Conservation (phyloP, 1,140 invertebrate species). For the Liolophura sinensis region DNA sequence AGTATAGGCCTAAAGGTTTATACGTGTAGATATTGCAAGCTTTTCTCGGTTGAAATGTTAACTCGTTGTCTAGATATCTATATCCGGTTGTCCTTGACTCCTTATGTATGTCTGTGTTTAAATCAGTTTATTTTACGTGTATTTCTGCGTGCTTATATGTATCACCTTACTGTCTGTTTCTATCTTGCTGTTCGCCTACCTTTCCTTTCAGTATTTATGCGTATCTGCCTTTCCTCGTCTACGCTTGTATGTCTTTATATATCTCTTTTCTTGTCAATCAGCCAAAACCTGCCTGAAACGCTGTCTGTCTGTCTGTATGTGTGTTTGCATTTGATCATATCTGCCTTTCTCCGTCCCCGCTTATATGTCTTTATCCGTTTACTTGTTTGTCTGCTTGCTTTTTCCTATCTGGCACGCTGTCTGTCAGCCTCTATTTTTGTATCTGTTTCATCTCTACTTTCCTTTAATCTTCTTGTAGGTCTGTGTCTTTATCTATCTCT, state of each 20-base stretch:
- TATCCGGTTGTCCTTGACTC: too few species aligned
- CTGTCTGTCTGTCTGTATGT: slow-evolving; percentile 5
- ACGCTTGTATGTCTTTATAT: not conserved
- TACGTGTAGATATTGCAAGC: too few species aligned
- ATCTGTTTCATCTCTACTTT: slow-evolving; percentile 7
- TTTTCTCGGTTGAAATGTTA: too few species aligned
- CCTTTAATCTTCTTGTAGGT: slow-evolving; percentile 6
- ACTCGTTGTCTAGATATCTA: too few species aligned
- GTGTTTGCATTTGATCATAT: slow-evolving; percentile 5
- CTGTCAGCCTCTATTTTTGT: slow-evolving; percentile 6
- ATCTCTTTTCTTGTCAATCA: not conserved
- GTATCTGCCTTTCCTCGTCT: not conserved
- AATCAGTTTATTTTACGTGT: too few species aligned
- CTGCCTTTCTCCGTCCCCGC: slow-evolving; percentile 7
- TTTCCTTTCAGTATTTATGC: not conserved
- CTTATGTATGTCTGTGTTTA: too few species aligned
- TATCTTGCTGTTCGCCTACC: not conserved
- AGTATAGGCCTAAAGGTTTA: too few species aligned
- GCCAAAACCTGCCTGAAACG: not conserved
- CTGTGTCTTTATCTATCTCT: slow-evolving; percentile 9
- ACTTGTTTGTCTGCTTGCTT: not conserved
- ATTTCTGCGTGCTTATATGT: too few species aligned
- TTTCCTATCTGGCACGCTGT: slow-evolving; percentile 5
- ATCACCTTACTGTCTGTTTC: slow-evolving; percentile 5
- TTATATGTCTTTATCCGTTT: slow-evolving; percentile 8